phyloP scores from a whole-genome alignment of 2,797 vertebrate genomes.

The Xenentodon cancila region DNA sequence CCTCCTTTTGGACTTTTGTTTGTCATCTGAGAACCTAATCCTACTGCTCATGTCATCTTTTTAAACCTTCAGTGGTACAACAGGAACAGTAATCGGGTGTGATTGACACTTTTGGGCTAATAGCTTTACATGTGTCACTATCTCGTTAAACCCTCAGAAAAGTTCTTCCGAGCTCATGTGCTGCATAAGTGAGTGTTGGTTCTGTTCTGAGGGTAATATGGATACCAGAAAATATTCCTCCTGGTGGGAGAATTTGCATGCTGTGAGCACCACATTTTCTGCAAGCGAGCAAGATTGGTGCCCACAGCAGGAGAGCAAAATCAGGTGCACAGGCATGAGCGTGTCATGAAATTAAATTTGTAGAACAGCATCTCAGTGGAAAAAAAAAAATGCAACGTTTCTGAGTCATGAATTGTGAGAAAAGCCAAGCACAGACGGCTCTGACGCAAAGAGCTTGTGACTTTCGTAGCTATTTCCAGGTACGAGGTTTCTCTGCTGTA shows the following conservation, averaged over 20 bases:
- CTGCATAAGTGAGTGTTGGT: conserved; percentile 18
- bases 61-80: conserved; percentile 33
- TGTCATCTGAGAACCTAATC: conserved; percentile 22
- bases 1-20: conserved; percentile 22
- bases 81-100: conserved; percentile 48
- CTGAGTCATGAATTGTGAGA: neutral
- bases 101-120: conserved; percentile 44
- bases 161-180: conserved; percentile 45
- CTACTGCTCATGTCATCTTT: conserved; percentile 19
- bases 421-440: neutral
- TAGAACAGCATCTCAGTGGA: conserved; percentile 3
- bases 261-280: conserved; percentile 10
- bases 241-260: conserved; percentile 11
- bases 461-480: neutral
- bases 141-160: conserved; percentile 38
- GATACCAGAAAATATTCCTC: conserved; percentile 45
- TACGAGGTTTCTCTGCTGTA: neutral
- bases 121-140: conserved; percentile 54
- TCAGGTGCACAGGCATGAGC: neutral
- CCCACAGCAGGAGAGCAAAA: conserved; percentile 11
- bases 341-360: conserved; percentile 3
- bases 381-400: conserved; percentile 11
- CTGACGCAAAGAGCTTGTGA: conserved; percentile 12
- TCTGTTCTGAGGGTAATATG: conserved; percentile 40
- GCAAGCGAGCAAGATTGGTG: conserved; percentile 3